Evolutionary conservation across 53 echinoderm and acorn worm species (phyloP).

Genomic region (Apostichopus leukothele): DNA sequence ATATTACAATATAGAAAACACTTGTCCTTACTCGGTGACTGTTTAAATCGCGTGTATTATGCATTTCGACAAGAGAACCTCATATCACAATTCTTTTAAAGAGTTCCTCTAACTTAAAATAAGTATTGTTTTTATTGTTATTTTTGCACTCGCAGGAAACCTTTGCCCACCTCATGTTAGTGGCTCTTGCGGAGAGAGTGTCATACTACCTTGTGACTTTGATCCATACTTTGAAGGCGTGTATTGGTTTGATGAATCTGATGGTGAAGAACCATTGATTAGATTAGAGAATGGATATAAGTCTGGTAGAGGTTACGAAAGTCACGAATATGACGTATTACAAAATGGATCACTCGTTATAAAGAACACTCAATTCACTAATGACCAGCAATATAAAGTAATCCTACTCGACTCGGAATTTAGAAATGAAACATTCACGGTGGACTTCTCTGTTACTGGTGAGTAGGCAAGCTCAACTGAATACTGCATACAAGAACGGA

Average conservation of each 20-base stretch:
- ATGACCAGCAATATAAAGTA: neutral
- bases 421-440: neutral
- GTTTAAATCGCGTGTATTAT: too few species aligned
- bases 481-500: too few species aligned
- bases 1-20: too few species aligned
- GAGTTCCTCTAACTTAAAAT: too few species aligned
- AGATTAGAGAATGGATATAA: neutral
- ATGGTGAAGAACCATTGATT: neutral
- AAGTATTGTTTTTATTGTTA: too few species aligned
- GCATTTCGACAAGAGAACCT: too few species aligned
- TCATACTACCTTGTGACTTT: neutral
- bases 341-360: neutral
- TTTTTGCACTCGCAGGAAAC: neutral
- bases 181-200: neutral
- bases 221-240: neutral
- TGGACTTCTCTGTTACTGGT: neutral
- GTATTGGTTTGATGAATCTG: neutral
- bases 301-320: neutral
- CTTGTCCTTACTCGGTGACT: too few species aligned
- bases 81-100: too few species aligned
- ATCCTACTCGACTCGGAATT: neutral
- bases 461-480: neutral
- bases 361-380: neutral
- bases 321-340: neutral
- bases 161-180: neutral